phyloP scores from a whole-genome alignment of 2,113 vertebrate genomes.

The Ophthalmolycus amberensis region DNA sequence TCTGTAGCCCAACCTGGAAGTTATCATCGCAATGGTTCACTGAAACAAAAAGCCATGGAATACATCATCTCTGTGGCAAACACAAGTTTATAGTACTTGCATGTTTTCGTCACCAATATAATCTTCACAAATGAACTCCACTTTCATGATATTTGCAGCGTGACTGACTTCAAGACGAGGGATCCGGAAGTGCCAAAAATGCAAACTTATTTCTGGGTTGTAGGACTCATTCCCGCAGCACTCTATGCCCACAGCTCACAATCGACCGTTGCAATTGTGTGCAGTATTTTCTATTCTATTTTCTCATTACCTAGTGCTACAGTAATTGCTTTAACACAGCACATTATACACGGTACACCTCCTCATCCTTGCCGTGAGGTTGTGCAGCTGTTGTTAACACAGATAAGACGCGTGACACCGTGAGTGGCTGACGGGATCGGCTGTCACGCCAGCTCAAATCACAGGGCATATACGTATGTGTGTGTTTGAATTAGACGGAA shows the following conservation, averaged over 20 bases:
- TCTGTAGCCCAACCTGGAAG: too few species aligned
- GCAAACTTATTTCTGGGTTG: background rate
- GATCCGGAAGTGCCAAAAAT: background rate
- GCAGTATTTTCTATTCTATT: background rate
- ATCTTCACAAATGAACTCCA: too few species aligned
- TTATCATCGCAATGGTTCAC: too few species aligned
- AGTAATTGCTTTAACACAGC: constrained; percentile 47
- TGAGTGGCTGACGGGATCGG: constrained; percentile 47
- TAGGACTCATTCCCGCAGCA: background rate
- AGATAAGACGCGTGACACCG: constrained; percentile 47
- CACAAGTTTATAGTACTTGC: too few species aligned
- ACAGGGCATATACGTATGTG: constrained; percentile 8
- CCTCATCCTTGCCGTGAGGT: constrained; percentile 27
- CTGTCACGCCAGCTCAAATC: constrained; percentile 52
- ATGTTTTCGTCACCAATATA: too few species aligned
- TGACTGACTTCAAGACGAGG: background rate
- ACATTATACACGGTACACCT: constrained; percentile 46
- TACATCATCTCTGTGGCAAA: too few species aligned
- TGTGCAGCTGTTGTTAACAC: constrained; percentile 48
- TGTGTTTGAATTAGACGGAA: constrained; percentile 39
- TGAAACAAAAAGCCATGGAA: too few species aligned
- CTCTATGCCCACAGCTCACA: background rate
- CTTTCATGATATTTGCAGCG: too few species aligned
- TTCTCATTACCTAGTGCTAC: constrained; percentile 29
- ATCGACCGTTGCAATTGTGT: background rate